phyloP scores from a whole-genome alignment of 2,888 invertebrate species.

The Eurytoma adleriae region DNA sequence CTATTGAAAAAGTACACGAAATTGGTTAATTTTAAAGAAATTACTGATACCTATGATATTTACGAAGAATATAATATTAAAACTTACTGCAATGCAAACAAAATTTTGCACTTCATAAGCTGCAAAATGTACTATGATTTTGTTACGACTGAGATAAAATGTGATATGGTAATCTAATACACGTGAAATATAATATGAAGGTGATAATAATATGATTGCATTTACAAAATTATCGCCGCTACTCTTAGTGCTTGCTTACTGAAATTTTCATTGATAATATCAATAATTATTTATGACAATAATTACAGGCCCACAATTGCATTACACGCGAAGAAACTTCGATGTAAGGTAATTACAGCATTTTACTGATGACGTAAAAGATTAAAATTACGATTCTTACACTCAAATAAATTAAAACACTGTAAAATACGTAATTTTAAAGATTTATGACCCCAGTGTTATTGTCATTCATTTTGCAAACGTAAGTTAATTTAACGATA shows the following conservation, averaged over 20 bases:
- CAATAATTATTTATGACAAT: conserved; percentile 3
- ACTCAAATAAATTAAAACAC: too few relatives aligned
- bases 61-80: conserved; percentile 8
- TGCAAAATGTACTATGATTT: conserved; percentile 6
- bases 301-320: not conserved
- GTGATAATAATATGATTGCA: conserved; percentile 22
- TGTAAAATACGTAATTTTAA: too few relatives aligned
- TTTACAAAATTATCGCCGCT: conserved; percentile 57
- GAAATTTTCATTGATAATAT: conserved; percentile 17
- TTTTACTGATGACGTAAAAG: too few relatives aligned
- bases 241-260: conserved; percentile 61
- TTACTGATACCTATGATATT: conserved; percentile 8
- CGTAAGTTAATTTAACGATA: conserved; percentile 13
- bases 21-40: conserved; percentile 24
- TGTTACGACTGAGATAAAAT: conserved; percentile 31
- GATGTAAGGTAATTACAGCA: too few relatives aligned
- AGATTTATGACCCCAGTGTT: not conserved
- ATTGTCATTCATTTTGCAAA: conserved; percentile 20
- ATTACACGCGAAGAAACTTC: too few relatives aligned
- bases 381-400: conserved; percentile 6
- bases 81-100: conserved; percentile 15
- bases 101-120: conserved; percentile 35
- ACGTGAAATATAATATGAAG: conserved; percentile 33
- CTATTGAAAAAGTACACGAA: conserved; percentile 2
- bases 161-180: conserved; percentile 39